phyloP scores from a whole-genome alignment of 2,888 invertebrate species.

The Agrochola lota region DNA sequence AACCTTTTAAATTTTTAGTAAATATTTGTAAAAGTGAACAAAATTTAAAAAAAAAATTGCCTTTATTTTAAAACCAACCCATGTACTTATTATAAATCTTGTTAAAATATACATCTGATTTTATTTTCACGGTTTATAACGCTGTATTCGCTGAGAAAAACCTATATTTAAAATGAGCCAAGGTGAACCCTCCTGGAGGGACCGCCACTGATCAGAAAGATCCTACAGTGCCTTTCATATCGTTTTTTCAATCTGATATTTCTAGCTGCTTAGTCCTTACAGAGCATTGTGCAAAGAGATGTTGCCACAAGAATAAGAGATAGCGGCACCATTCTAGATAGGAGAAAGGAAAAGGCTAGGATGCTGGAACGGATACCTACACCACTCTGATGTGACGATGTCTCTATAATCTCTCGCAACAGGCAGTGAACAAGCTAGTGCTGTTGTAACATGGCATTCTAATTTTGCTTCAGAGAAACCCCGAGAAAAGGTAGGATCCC shows the following conservation, averaged over 20 bases:
- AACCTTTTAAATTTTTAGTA: too few species aligned
- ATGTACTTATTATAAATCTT: too few species aligned
- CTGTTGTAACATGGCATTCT: background rate
- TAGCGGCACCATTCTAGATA: background rate
- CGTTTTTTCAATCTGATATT: background rate
- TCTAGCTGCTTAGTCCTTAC: background rate
- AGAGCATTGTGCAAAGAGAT: background rate
- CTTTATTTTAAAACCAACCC: too few species aligned
- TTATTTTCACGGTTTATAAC: too few species aligned
- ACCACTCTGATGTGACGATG: background rate
- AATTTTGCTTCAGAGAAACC: background rate
- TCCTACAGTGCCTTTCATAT: background rate
- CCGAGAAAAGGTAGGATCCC: background rate
- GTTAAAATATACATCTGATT: too few species aligned
- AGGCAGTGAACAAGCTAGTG: background rate
- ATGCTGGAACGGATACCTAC: background rate
- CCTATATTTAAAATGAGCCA: too few species aligned
- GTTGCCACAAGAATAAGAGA: background rate
- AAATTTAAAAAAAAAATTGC: too few species aligned
- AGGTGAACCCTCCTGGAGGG: too few species aligned
- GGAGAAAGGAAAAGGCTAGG: background rate
- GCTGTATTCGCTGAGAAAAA: too few species aligned
- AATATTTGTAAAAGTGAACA: too few species aligned
- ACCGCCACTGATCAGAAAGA: too few species aligned
- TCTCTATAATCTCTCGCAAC: too few species aligned